Evolutionary conservation across 2,888 invertebrate genomes (phyloP).

Genomic region (Spodoptera littoralis): DNA sequence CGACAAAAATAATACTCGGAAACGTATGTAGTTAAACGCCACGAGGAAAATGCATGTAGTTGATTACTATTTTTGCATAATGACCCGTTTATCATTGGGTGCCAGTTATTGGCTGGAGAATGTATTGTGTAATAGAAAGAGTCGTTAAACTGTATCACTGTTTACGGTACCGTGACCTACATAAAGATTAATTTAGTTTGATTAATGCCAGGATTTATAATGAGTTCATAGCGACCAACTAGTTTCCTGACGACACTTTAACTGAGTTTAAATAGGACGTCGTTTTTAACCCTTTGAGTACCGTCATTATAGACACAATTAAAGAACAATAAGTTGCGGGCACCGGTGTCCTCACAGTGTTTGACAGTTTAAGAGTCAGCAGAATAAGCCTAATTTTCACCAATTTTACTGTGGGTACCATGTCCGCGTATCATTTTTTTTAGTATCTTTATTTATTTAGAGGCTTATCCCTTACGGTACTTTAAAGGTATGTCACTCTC

Average conservation of each 20-base stretch:
- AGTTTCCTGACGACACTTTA: neutral
- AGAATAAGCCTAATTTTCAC: too few species aligned
- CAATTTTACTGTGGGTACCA: too few species aligned
- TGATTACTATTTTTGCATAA: slow-evolving; percentile 54
- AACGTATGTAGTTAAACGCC: slow-evolving; percentile 22
- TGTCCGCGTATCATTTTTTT: too few species aligned
- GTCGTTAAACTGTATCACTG: slow-evolving; percentile 42
- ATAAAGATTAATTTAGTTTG: slow-evolving; percentile 5
- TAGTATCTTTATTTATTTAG: too few species aligned
- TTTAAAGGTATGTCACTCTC: too few species aligned
- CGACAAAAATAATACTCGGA: slow-evolving; percentile 33
- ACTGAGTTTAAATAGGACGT: neutral
- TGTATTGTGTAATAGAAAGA: slow-evolving; percentile 44
- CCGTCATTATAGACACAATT: too few species aligned
- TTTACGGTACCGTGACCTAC: slow-evolving; percentile 41
- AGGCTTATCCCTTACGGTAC: too few species aligned
- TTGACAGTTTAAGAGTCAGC: too few species aligned
- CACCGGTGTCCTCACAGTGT: too few species aligned
- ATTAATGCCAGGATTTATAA: slow-evolving; percentile 9
- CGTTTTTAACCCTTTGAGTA: too few species aligned
- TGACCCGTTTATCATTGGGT: slow-evolving; percentile 38
- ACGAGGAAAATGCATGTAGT: slow-evolving; percentile 28
- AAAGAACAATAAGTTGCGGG: too few species aligned
- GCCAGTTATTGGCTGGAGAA: slow-evolving; percentile 24
- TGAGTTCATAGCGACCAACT: neutral